These are phyloP conservation scores for Anarsia innoxiella DNA, from an alignment of 2,888 invertebrate genomes.

Conservation along the genomic window DNA sequence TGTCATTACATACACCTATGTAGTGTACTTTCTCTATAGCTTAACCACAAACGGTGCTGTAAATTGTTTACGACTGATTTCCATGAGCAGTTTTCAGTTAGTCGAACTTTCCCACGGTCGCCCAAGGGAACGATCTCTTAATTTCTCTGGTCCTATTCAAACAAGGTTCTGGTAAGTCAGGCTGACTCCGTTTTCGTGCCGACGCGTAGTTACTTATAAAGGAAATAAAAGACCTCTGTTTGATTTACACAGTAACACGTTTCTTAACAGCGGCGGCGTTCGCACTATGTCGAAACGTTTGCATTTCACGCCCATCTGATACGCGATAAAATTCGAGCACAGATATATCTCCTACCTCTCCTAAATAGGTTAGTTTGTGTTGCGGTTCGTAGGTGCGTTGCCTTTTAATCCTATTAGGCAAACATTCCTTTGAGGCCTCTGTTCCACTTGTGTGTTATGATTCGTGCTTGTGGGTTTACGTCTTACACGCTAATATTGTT, in stretches of 20 bases:
- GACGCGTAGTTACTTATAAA: not conserved
- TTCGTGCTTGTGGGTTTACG: no score
- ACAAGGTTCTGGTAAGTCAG: conserved; percentile 14
- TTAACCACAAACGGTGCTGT: conserved; percentile 27
- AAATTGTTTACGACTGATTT: conserved; percentile 26
- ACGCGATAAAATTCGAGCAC: conserved; percentile 35
- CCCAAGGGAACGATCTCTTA: conserved; percentile 15
- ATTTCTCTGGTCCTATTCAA: conserved; percentile 25
- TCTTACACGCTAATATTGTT: no score
- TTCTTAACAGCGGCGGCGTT: conserved; percentile 32
- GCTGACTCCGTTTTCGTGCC: not conserved
- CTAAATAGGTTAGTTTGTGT: no score
- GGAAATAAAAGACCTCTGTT: conserved; percentile 25
- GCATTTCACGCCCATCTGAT: conserved; percentile 36
- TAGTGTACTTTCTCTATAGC: conserved; percentile 45
- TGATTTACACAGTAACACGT: conserved; percentile 32
- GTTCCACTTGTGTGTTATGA: conserved; percentile 7
- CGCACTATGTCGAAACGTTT: conserved; percentile 36
- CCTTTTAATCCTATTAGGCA: conserved; percentile 8
- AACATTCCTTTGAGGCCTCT: not conserved
- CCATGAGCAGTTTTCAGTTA: conserved; percentile 16
- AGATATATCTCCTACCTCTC: conserved; percentile 13
- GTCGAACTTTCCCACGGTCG: conserved; percentile 23
- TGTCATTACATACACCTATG: conserved; percentile 35
- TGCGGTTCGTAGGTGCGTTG: conserved; percentile 8